These are phyloP conservation scores for Smutsia temminckii DNA, from an alignment of 2,797 vertebrate genomes.

Conservation along the genomic window DNA sequence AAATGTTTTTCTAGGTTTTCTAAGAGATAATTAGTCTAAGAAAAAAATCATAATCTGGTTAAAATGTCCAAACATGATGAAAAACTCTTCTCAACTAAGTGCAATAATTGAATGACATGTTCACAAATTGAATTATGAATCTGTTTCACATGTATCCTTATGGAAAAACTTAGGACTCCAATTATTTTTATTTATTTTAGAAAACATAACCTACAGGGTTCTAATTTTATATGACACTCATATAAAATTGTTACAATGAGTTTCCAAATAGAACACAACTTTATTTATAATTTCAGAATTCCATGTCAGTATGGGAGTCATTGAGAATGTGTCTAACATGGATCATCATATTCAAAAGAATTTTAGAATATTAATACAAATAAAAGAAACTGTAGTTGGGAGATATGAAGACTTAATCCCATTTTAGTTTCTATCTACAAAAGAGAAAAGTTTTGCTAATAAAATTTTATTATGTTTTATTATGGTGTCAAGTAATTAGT, in stretches of 20 bases:
- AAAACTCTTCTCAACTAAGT: background rate
- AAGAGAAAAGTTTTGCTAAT: background rate
- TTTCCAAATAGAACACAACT: constrained; percentile 17
- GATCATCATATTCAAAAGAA: constrained; percentile 1
- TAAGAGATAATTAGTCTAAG: background rate
- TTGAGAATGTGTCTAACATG: background rate
- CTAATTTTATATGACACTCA: background rate
- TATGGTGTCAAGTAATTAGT: background rate
- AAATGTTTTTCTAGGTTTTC: background rate
- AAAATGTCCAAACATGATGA: background rate
- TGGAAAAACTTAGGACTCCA: background rate
- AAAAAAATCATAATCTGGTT: background rate
- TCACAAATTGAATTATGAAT: background rate
- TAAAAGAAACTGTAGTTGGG: background rate
- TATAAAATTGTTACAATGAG: constrained; percentile 19
- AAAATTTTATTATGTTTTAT: background rate
- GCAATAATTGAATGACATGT: background rate
- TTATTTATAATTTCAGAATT: constrained; percentile 49
- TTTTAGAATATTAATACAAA: background rate
- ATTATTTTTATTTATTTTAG: constrained; percentile 33
- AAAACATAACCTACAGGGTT: background rate
- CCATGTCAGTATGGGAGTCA: background rate
- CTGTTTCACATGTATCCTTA: background rate
- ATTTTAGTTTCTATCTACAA: background rate
- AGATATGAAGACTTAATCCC: background rate